Conservation (phyloP, 2,113 vertebrate species). For the Lepidothrix coronata region DNA sequence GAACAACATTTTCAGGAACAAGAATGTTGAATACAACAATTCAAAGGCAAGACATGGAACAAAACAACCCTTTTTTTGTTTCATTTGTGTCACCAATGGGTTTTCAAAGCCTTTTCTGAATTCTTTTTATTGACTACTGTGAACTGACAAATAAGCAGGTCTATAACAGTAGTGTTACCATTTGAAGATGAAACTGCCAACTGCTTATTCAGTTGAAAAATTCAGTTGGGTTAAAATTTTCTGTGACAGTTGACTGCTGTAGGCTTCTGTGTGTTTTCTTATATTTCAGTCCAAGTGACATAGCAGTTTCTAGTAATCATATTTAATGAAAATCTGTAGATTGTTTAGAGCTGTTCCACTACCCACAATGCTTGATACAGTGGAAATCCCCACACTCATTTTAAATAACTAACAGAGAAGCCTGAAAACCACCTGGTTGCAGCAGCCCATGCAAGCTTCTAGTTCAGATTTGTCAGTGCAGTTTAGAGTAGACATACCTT, state of each 20-base stretch:
- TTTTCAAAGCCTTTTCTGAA: background rate
- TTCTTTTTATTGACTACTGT: background rate
- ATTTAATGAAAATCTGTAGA: background rate
- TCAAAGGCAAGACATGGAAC: background rate
- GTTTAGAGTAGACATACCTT: background rate
- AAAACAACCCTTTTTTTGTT: background rate
- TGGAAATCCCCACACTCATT: background rate
- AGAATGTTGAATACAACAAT: background rate
- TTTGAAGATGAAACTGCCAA: background rate
- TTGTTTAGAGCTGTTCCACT: background rate
- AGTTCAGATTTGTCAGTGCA: background rate
- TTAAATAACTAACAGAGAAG: background rate
- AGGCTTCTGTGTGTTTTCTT: background rate
- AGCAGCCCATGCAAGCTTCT: background rate
- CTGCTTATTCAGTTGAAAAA: background rate
- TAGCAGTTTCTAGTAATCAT: background rate
- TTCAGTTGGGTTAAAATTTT: background rate
- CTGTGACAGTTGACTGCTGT: background rate
- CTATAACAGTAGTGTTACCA: background rate
- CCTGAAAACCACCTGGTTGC: background rate
- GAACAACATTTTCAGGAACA: background rate
- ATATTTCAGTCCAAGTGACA: background rate
- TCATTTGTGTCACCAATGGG: background rate
- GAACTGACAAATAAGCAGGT: background rate
- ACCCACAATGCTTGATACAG: background rate